A percentile compares a stretch with the other conserved stretches of the same genome.
These are phyloP conservation scores for Melanotaenia maccullochi DNA, from an alignment of 2,797 vertebrate species.

Conservation along the genomic window DNA sequence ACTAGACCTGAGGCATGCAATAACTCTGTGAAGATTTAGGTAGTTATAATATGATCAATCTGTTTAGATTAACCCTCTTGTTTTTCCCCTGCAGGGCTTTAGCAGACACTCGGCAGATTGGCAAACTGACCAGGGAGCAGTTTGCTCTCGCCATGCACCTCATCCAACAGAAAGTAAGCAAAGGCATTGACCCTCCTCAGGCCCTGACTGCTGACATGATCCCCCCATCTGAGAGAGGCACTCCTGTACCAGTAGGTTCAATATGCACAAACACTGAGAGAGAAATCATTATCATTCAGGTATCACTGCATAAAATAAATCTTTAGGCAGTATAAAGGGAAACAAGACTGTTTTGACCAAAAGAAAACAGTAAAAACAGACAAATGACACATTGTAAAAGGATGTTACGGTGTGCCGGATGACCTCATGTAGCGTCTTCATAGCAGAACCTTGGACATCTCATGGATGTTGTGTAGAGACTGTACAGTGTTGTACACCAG, in stretches of 20 bases:
- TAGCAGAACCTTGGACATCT: not conserved
- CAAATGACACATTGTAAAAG: not conserved
- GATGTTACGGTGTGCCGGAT: not conserved
- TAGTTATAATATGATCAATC: not conserved
- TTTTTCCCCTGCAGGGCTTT: constrained; percentile 85
- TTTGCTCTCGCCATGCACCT: constrained; percentile 96
- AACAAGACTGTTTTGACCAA: not conserved
- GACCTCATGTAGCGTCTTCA: not conserved
- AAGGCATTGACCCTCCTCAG: constrained; percentile 94
- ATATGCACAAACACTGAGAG: not conserved
- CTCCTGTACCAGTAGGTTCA: constrained; percentile 87
- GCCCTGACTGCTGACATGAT: constrained; percentile 92
- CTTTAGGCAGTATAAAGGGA: not conserved
- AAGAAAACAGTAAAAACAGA: not conserved
- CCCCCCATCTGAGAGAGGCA: constrained; percentile 92
- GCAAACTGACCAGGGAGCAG: constrained; percentile 94
- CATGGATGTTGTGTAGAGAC: not conserved
- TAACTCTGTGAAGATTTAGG: not conserved
- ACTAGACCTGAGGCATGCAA: not conserved
- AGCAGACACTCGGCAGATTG: constrained; percentile 94
- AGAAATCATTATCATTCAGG: not conserved
- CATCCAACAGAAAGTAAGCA: constrained; percentile 97
- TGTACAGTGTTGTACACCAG: no score
- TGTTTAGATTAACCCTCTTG: constrained; percentile 1
- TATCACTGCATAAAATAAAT: not conserved